Evolutionary conservation across 1,140 invertebrate species (phyloP).

Genomic region (Bombus waltoni): DNA sequence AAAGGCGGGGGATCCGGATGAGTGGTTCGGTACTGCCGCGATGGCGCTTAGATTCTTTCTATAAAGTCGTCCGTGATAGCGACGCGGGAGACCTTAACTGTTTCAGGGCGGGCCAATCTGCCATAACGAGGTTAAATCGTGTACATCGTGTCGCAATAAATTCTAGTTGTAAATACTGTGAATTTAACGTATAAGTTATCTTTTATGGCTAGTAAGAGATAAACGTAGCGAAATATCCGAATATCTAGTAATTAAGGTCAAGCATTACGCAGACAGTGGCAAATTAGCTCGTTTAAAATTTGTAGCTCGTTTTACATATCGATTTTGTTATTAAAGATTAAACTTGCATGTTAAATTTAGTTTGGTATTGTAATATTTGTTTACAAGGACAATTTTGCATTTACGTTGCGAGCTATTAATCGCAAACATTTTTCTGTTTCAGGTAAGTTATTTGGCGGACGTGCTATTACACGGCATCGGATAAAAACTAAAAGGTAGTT

Average conservation of each 20-base stretch:
- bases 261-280: neutral
- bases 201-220: neutral
- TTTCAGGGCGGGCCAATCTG: no score
- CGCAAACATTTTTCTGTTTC: slow-evolving; percentile 61
- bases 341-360: neutral
- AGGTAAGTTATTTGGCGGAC: slow-evolving; percentile 65
- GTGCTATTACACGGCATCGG: slow-evolving; percentile 1
- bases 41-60: no score
- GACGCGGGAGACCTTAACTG: no score
- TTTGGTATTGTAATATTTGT: no score
- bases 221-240: neutral
- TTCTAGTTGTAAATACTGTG: neutral
- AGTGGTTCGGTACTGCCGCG: no score
- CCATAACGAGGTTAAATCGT: no score
- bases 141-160: neutral
- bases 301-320: neutral
- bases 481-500: slow-evolving; percentile 52
- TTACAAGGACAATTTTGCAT: neutral
- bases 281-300: neutral
- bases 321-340: neutral
- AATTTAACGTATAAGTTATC: neutral
- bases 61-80: no score
- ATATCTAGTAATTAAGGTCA: neutral
- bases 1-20: no score
- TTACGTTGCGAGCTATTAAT: neutral